Evolutionary conservation across 2,113 vertebrate species (phyloP), one percentile per base, ranked within the genome.

Genomic region (Grammomys dolichurus): DNA sequence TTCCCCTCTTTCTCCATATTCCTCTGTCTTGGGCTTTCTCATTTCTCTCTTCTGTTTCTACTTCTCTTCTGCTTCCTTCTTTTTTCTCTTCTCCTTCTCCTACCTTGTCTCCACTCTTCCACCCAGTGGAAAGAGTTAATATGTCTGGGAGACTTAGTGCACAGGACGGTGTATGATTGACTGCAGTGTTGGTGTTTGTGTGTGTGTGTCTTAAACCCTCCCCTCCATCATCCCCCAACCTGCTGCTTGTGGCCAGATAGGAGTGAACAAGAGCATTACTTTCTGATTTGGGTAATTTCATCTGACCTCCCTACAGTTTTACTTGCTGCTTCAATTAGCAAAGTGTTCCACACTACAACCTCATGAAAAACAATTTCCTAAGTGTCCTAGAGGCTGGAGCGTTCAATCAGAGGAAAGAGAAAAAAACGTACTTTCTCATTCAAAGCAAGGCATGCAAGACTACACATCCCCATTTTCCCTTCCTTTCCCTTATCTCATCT

Each of bases 301-400:
- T 95, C 93, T 97, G 94, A 93, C 76, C 95, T 92, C 93, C 92
- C 94, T 97, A 96, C 90, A 90, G 77, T 95, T 97, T 92, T 96
- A 88, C 81, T 95, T 80, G 84, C 82, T 82, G 69, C 75, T 96
- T 94, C 93, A 87, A 67, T 97, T 96, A 96, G 94, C 75, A 69
- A 75, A 86, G 65, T 90, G 94, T 87, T 87, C 87, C 24, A 65
- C 80, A 48, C 40, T 31, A 87, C 24, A 72, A 72, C 73, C 76
- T 86, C 17, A 54, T n/a, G 73, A 87, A 67, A 78, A 85, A 70
- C 78, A 54, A 58, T 86, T 94, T 95, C 78, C 17, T 70, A 70
- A 90, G 75, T 90, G 22, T 89, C 78, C 78, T 54, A 75, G 69
- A 91, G 94, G 91, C 17, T 85, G 75, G 75, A 9, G 0, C 78